Percentiles rank a stretch among this genome's conserved stretches.
Evolutionary conservation across 2,113 vertebrate genomes (phyloP).

Genomic region (Pantherophis guttatus): DNA sequence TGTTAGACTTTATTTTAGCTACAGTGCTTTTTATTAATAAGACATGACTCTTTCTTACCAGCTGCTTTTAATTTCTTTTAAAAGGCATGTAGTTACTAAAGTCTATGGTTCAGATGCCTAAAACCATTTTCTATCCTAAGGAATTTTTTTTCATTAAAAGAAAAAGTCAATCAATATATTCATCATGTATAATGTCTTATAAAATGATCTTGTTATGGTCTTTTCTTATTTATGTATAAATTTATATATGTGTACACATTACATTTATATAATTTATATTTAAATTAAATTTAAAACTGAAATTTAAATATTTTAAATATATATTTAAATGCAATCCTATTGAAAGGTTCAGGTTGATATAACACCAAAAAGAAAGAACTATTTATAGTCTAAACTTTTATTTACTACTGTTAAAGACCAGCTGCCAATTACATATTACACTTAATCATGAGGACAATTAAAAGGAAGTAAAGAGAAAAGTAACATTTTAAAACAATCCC

Average conservation of each 20-base stretch:
- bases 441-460: not conserved
- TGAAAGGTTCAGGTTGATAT: not conserved
- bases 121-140: not conserved
- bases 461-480: not conserved
- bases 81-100: conserved; percentile 38
- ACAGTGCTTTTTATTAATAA: conserved; percentile 23
- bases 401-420: not conserved
- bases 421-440: not conserved
- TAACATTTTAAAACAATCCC: not conserved
- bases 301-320: not conserved
- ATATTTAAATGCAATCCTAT: not conserved
- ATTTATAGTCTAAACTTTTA: not conserved
- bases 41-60: conserved; percentile 16
- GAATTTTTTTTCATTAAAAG: not conserved
- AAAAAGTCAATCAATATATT: conserved; percentile 1
- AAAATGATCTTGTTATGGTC: not conserved
- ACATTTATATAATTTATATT: not conserved
- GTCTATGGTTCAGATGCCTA: not conserved
- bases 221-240: not conserved
- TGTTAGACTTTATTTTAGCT: conserved; percentile 23
- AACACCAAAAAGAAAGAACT: not conserved
- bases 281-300: not conserved
- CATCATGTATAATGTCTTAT: fast-evolving
- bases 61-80: conserved; percentile 40
- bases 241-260: not conserved